phyloP scores from a whole-genome alignment of 2,797 vertebrate genomes.

The Syndactyla subalaris region DNA sequence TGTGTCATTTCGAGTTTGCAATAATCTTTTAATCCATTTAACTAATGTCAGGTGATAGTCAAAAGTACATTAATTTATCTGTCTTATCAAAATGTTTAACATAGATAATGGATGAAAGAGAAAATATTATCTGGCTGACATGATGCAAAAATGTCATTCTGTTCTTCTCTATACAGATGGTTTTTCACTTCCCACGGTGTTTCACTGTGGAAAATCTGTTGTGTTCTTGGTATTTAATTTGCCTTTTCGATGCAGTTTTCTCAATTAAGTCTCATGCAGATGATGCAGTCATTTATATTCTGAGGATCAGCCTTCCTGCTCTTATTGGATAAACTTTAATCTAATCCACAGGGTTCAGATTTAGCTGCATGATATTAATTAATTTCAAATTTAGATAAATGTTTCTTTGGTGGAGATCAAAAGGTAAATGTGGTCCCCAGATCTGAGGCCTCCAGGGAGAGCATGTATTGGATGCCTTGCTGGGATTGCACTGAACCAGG shows the following conservation, averaged over 20 bases:
- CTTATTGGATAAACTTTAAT: conserved; percentile 66
- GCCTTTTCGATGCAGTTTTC: conserved; percentile 62
- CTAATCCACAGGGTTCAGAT: conserved; percentile 53
- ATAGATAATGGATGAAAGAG: conserved; percentile 36
- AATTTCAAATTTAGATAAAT: conserved; percentile 64
- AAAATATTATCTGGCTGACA: conserved; percentile 55
- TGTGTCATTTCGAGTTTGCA: conserved; percentile 31
- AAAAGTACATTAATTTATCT: conserved; percentile 53
- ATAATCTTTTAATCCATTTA: conserved; percentile 47
- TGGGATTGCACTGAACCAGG: not conserved
- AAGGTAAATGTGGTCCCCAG: conserved; percentile 20
- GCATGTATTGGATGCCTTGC: not conserved
- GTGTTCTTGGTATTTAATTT: conserved; percentile 68
- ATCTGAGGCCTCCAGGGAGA: not conserved
- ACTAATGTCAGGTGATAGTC: conserved; percentile 51
- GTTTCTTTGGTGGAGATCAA: conserved; percentile 36
- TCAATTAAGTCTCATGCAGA: conserved; percentile 63
- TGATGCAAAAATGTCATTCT: conserved; percentile 42
- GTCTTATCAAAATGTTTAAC: conserved; percentile 60
- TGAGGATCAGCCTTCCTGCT: conserved; percentile 34
- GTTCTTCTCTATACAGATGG: conserved; percentile 63
- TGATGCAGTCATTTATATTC: conserved; percentile 64
- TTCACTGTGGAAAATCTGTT: conserved; percentile 62
- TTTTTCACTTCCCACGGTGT: conserved; percentile 66
- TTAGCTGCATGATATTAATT: conserved; percentile 58